phyloP scores from a whole-genome alignment of 1,140 invertebrate species.

The Drosophila tropicalis region DNA sequence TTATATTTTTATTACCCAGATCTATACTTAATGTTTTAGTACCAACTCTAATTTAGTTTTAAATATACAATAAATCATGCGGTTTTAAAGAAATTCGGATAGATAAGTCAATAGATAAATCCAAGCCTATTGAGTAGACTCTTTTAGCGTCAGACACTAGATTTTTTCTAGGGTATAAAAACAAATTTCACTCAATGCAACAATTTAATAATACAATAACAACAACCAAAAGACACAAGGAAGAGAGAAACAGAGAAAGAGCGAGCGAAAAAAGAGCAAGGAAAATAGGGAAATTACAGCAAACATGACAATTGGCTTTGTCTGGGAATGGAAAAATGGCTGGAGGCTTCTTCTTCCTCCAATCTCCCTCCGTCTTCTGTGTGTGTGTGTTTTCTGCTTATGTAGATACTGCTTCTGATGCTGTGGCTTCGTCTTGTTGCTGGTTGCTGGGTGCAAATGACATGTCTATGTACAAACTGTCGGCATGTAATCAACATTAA shows the following conservation, averaged over 20 bases:
- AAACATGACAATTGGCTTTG: slow-evolving; percentile 47
- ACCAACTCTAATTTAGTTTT: no score
- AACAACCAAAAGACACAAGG: not conserved
- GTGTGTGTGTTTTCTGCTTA: not conserved
- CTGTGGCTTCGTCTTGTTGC: slow-evolving; percentile 7
- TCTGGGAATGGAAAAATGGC: slow-evolving; percentile 18
- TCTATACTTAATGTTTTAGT: no score
- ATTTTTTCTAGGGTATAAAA: slow-evolving; percentile 1
- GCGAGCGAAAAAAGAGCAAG: not conserved
- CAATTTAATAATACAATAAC: slow-evolving; percentile 50
- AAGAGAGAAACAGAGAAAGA: slow-evolving; percentile 9
- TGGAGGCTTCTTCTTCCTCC: slow-evolving; percentile 9
- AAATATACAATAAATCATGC: no score
- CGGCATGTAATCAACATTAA: slow-evolving; percentile 74
- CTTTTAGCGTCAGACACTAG: no score
- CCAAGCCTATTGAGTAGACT: no score
- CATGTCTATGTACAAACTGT: slow-evolving; percentile 70
- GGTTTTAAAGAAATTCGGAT: no score
- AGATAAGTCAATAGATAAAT: no score
- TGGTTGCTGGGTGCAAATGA: slow-evolving; percentile 54
- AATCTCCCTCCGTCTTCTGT: not conserved
- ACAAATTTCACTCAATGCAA: slow-evolving; percentile 43
- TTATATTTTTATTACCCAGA: no score
- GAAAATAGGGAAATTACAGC: slow-evolving; percentile 11
- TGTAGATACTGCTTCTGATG: slow-evolving; percentile 2